Evolutionary conservation across 2,888 invertebrate species (phyloP).

Genomic region (Elegia similella): DNA sequence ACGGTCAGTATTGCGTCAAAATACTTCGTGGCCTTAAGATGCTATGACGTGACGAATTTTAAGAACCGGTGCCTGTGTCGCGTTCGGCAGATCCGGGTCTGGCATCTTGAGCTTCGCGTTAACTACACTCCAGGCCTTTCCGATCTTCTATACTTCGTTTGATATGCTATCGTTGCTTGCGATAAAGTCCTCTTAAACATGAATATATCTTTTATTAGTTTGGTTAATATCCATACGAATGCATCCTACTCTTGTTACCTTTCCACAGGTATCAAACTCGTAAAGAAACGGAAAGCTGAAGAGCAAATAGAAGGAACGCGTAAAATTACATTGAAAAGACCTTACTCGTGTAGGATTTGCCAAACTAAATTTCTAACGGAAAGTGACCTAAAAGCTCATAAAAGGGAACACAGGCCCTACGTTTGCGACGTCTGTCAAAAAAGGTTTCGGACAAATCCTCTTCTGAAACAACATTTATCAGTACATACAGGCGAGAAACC

Average conservation of each 20-base stretch:
- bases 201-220: background rate
- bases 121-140: background rate
- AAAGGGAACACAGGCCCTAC: slow-evolving; percentile 1
- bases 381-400: background rate
- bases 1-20: too few species aligned
- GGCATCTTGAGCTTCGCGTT: too few species aligned
- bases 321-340: background rate
- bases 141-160: background rate
- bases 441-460: background rate
- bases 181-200: background rate
- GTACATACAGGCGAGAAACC: slow-evolving; percentile 8
- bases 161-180: background rate
- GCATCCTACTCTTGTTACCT: background rate
- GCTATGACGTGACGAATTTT: too few species aligned
- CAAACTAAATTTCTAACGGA: slow-evolving; percentile 4
- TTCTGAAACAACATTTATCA: background rate
- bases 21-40: too few species aligned
- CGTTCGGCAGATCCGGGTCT: too few species aligned
- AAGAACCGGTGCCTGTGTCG: too few species aligned
- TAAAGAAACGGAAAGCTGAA: background rate
- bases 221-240: background rate
- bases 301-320: background rate
- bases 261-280: slow-evolving; percentile 3
- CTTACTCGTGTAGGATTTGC: background rate
- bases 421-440: background rate